Conservation (phyloP, 1,140 invertebrate species). For the Bombus confusus region DNA sequence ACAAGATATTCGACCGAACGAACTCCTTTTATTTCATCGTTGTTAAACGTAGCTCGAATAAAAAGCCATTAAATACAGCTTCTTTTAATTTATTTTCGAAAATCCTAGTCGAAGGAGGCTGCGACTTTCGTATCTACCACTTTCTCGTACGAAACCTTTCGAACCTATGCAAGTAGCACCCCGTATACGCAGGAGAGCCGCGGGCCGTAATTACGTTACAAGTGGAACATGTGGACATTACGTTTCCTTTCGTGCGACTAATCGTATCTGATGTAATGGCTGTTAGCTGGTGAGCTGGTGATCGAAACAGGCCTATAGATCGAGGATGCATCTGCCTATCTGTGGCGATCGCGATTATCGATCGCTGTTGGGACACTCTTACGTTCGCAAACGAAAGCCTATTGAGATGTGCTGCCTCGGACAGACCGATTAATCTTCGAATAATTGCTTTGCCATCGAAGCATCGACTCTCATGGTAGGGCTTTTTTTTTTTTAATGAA, state of each 20-base stretch:
- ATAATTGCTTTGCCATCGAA: neutral
- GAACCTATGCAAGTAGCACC: neutral
- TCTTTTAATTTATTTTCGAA: neutral
- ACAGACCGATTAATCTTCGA: neutral
- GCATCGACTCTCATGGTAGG: neutral
- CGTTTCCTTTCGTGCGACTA: conserved; percentile 21
- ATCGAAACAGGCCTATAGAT: neutral
- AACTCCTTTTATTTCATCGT: no score
- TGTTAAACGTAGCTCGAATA: no score
- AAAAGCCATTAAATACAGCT: no score
- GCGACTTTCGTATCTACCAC: neutral
- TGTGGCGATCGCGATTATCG: neutral
- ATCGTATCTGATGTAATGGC: conserved; percentile 13
- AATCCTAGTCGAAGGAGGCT: neutral
- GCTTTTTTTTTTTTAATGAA: neutral
- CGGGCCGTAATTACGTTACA: conserved; percentile 6
- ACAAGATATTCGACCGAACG: no score
- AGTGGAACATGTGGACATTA: conserved; percentile 5
- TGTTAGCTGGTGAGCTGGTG: neutral
- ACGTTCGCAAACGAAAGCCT: neutral
- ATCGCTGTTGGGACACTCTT: neutral
- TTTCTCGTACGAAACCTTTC: conserved; percentile 1
- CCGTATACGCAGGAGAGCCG: neutral
- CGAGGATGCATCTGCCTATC: neutral
- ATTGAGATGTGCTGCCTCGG: neutral